These are phyloP conservation scores for Excalfactoria chinensis DNA, from an alignment of 2,113 vertebrate species.

Conservation along the genomic window DNA sequence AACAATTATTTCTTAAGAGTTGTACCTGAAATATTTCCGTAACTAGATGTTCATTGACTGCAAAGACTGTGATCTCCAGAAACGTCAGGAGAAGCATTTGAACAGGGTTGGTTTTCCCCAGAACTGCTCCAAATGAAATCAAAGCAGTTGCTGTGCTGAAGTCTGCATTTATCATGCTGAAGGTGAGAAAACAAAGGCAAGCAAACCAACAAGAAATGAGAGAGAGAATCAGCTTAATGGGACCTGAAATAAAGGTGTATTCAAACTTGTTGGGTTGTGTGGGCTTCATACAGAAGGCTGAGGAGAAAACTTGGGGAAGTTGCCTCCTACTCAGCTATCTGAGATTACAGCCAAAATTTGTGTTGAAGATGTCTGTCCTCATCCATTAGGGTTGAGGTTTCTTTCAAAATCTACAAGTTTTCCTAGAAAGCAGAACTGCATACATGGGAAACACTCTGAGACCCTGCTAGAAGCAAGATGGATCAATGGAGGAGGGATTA, in stretches of 20 bases:
- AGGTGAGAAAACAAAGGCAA: not conserved
- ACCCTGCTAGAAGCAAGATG: not conserved
- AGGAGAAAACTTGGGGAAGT: not conserved
- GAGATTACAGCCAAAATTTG: not conserved
- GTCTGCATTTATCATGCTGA: slow-evolving; percentile 95
- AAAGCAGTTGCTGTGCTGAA: slow-evolving; percentile 94
- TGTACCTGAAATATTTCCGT: slow-evolving; percentile 72
- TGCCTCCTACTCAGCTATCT: not conserved
- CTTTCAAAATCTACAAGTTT: not conserved
- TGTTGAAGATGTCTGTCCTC: not conserved
- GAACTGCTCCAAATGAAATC: slow-evolving; percentile 94
- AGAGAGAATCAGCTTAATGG: not conserved
- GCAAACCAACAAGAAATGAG: not conserved
- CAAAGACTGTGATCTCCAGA: slow-evolving; percentile 89
- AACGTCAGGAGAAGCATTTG: slow-evolving; percentile 94
- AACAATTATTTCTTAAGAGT: not conserved
- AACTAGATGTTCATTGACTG: slow-evolving; percentile 88
- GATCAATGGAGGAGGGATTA: not conserved
- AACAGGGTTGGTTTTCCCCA: slow-evolving; percentile 94
- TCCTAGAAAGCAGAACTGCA: not conserved
- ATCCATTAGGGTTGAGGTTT: not conserved
- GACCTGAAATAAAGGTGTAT: not conserved
- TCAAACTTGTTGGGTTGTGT: not conserved
- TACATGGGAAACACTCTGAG: not conserved
- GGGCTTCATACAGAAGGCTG: not conserved